Base-by-base conservation (phyloP, 2,113 vertebrate genomes). In the Dryoscopus gambensis region DNA sequence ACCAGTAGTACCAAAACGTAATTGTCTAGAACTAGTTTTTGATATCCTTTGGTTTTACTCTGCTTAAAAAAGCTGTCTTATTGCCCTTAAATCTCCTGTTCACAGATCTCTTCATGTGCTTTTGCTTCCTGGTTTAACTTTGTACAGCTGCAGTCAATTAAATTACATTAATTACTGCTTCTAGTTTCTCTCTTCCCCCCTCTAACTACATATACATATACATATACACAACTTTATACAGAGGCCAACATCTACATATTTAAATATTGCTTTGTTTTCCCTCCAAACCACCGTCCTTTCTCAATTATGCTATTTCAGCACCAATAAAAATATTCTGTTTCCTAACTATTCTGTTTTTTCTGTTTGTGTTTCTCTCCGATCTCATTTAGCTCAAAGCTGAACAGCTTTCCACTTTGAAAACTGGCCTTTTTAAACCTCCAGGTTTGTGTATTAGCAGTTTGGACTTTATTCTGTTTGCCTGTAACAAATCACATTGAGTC, bases 381-480 rank as follows among this genome's bases (percentile, higher is more conserved):
- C 63, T 91, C 39, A 60, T 86, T 90, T 81, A 84, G 56, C 63
- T 93, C 28, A 89, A 89, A 89, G n/a, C 70, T 80, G 76, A 94
- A 79, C 35, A 33, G 37, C 60, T 96, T 91, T 89, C 67, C 67
- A 53, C 63, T 91, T 91, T 93, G 74, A 65, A 84, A 92, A 56
- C 40, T 21, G 47, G 21, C 35, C 73, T 80, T 96, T 95, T 96
- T 80, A 94, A 96, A 87, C 80, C 59, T 86, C 46, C 85, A 84
- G 57, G 59, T 91, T 91, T 86, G 67, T 69, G 69, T 89, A 39
- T 80, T 44, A 65, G 78, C 50, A 39, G 85, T 80, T 96, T 96
- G 94, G 95, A 96, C 96, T 97, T 97, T 96, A 97, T 96, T 96
- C 95, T 97, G 96, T 97, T 96, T 97, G 91, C 91, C 65, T 6